Percentiles rank a stretch among this genome's conserved stretches.
phyloP scores from a whole-genome alignment of 2,797 vertebrate genomes.

The Acipenser ruthenus region DNA sequence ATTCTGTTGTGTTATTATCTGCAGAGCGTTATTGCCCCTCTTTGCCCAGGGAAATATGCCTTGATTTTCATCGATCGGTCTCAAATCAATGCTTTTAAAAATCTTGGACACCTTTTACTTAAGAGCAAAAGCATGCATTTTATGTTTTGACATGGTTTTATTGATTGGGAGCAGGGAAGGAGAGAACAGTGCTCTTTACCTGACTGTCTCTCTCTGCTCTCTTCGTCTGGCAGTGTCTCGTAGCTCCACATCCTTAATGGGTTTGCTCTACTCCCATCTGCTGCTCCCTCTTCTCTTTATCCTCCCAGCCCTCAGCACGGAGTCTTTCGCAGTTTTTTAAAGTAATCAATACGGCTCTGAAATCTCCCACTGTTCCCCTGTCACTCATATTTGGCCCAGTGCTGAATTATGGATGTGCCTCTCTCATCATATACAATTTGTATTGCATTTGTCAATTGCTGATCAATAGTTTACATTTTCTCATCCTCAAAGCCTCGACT shows the following conservation, averaged over 20 bases:
- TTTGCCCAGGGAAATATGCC: slow-evolving; percentile 76
- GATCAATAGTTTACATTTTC: slow-evolving; percentile 77
- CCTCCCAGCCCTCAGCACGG: slow-evolving; percentile 56
- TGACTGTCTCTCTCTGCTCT: slow-evolving; percentile 52
- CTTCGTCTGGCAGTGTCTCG: slow-evolving; percentile 64
- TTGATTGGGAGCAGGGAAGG: slow-evolving; percentile 69
- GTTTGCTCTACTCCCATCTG: slow-evolving; percentile 66
- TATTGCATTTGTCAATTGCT: slow-evolving; percentile 87
- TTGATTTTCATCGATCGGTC: slow-evolving; percentile 85
- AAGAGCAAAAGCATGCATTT: slow-evolving; percentile 98
- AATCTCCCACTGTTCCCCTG: slow-evolving; percentile 68
- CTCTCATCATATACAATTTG: slow-evolving; percentile 84
- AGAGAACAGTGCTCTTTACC: slow-evolving; percentile 40
- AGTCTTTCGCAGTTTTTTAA: slow-evolving; percentile 66
- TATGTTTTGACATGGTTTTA: slow-evolving; percentile 93
- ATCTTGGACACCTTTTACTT: slow-evolving; percentile 95
- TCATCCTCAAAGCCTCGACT: slow-evolving; percentile 63
- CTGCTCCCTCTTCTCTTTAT: slow-evolving; percentile 51
- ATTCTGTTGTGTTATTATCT: slow-evolving; percentile 70
- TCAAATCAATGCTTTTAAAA: slow-evolving; percentile 98
- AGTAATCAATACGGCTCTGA: slow-evolving; percentile 81
- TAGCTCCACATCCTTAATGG: slow-evolving; percentile 87
- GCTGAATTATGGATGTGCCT: slow-evolving; percentile 90
- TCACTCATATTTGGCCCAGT: slow-evolving; percentile 81
- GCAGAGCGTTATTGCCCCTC: slow-evolving; percentile 80